A percentile compares a stretch with the other conserved stretches of the same genome.
Conservation (phyloP, 2,113 vertebrate species). For the Chloropsis cyanopogon region DNA sequence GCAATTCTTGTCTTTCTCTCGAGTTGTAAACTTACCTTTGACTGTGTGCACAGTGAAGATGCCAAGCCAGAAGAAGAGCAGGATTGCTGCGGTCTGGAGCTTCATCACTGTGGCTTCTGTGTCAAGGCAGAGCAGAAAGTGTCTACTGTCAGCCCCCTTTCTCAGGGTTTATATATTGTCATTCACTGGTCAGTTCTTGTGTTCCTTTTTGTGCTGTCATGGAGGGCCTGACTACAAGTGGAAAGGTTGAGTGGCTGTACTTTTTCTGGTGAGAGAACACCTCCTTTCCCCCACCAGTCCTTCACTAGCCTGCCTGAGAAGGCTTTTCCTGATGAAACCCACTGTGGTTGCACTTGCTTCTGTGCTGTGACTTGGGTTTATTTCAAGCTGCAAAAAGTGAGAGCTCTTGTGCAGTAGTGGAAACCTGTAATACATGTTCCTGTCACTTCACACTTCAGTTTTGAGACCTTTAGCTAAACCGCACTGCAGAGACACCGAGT, state of each 20-base stretch:
- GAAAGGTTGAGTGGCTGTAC: background rate
- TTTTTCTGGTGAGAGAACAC: conserved; percentile 19
- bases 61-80: background rate
- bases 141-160: background rate
- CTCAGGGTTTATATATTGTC: background rate
- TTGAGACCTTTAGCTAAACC: background rate
- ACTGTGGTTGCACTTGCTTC: conserved; percentile 23
- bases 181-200: background rate
- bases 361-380: background rate
- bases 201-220: background rate
- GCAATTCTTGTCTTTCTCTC: background rate
- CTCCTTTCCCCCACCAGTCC: background rate
- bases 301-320: background rate
- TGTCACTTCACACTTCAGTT: background rate
- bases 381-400: conserved; percentile 51
- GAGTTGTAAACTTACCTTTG: conserved; percentile 3
- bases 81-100: background rate
- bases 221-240: background rate
- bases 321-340: conserved; percentile 49
- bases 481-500: background rate
- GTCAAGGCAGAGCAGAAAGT: background rate
- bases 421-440: conserved; percentile 15
- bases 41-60: background rate
- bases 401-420: conserved; percentile 30
- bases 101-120: conserved; percentile 20